Conservation (phyloP, 1,140 invertebrate genomes). For the Tribolium madens region DNA sequence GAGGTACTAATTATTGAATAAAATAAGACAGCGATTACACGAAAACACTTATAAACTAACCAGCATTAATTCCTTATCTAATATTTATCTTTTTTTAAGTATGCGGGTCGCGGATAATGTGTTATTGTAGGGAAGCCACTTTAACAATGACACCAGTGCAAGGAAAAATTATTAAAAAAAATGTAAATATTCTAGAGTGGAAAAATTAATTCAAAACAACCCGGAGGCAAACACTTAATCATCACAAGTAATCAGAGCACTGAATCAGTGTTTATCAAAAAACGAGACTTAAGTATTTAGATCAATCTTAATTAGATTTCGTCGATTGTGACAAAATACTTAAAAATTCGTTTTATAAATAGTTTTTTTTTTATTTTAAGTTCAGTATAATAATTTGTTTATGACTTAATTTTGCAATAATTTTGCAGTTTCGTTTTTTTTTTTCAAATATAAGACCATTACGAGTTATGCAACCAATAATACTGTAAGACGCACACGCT, state of each 20-base stretch:
- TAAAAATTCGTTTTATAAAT: too few species aligned
- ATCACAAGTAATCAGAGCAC: not conserved
- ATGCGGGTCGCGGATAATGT: conserved; percentile 32
- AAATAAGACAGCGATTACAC: conserved; percentile 33
- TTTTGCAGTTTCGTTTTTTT: too few species aligned
- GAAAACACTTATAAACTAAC: conserved; percentile 32
- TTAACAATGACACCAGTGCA: not conserved
- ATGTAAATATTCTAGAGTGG: not conserved
- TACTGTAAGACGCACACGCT: not conserved
- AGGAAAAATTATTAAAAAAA: conserved; percentile 10
- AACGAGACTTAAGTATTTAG: not conserved
- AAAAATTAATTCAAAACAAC: not conserved
- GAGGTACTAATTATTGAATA: conserved; percentile 28
- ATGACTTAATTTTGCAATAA: too few species aligned
- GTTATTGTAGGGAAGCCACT: conserved; percentile 26
- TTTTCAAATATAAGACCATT: too few species aligned
- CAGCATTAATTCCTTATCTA: conserved; percentile 42
- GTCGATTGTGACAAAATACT: not conserved
- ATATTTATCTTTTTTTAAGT: conserved; percentile 43
- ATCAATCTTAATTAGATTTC: not conserved
- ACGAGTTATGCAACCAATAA: not conserved
- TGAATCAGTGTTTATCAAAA: not conserved
- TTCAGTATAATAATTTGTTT: too few species aligned
- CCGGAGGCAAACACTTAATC: not conserved
- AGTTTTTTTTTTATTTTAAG: too few species aligned